A percentile compares a stretch with the other conserved stretches of the same genome.
phyloP scores from a whole-genome alignment of 2,113 vertebrate genomes.

The Lycocorax pyrrhopterus region DNA sequence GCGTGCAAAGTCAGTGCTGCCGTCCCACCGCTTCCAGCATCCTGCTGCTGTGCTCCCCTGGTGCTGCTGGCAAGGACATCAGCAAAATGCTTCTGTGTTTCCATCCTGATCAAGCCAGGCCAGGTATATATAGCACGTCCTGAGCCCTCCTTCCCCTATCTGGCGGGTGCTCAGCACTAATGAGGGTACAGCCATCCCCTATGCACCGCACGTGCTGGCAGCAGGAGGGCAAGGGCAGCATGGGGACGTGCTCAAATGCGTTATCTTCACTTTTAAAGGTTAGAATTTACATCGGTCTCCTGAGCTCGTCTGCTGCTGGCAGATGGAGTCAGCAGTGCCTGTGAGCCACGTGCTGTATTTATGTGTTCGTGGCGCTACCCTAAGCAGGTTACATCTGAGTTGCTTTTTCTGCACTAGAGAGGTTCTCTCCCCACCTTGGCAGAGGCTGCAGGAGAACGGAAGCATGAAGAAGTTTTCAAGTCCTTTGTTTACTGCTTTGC shows the following conservation, averaged over 20 bases:
- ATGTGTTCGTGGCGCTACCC: neutral
- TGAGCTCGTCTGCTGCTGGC: neutral
- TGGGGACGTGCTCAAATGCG: accelerated
- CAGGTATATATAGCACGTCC: neutral
- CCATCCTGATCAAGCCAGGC: neutral
- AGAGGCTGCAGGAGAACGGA: neutral
- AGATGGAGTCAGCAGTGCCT: slow-evolving; percentile 5
- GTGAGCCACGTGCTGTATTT: neutral
- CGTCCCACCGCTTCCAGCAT: accelerated
- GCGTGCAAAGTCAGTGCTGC: accelerated
- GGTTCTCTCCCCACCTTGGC: neutral
- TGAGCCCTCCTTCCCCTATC: neutral
- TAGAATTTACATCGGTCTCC: neutral
- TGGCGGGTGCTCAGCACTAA: neutral
- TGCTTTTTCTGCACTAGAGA: neutral
- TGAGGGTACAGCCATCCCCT: neutral
- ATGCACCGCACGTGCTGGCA: neutral
- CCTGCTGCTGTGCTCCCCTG: neutral
- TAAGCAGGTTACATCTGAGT: neutral
- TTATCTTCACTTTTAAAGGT: neutral
- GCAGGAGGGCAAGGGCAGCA: neutral
- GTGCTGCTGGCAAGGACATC: neutral
- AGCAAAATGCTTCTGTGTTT: neutral
- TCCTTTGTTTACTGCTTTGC: neutral
- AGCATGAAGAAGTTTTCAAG: neutral